Conservation (phyloP, 2,888 invertebrate genomes). For the Lobophora halterata region DNA sequence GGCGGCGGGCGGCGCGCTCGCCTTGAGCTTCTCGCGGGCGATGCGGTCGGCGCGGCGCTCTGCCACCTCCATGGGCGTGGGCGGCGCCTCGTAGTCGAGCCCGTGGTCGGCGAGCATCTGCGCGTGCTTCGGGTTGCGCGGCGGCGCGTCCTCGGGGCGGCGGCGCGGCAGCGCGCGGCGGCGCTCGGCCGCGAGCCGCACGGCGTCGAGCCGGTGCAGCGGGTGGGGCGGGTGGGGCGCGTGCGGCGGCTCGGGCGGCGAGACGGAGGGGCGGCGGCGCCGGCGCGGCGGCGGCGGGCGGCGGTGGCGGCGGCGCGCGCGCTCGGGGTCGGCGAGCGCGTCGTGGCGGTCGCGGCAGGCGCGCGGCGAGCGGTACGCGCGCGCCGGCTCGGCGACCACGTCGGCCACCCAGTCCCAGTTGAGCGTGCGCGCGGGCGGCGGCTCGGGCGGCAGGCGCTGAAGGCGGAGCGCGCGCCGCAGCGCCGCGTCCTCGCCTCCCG, state of each 20-base stretch:
- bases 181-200: conserved; percentile 87
- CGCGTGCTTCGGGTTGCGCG: conserved; percentile 90
- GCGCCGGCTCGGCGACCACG: conserved; percentile 92
- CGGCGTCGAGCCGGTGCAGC: conserved; percentile 84
- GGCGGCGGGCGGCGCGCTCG: conserved; percentile 37
- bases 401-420: conserved; percentile 98
- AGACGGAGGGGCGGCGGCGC: conserved; percentile 81
- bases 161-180: conserved; percentile 89
- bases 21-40: conserved; percentile 89
- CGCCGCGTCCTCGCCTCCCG: conserved; percentile 94
- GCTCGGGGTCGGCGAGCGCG: conserved; percentile 91
- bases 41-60: conserved; percentile 90
- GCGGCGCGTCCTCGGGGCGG: conserved; percentile 84
- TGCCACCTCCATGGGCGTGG: conserved; percentile 91
- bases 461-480: conserved; percentile 90
- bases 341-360: conserved; percentile 96
- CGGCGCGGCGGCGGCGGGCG: conserved; percentile 86
- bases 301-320: conserved; percentile 92
- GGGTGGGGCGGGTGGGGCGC: conserved; percentile 59
- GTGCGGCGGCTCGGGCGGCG: conserved; percentile 82
- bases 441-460: conserved; percentile 83
- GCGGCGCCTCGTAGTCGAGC: conserved; percentile 92
- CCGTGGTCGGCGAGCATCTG: conserved; percentile 91
- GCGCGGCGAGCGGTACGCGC: conserved; percentile 93
- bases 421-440: conserved; percentile 90